A percentile compares a stretch with the other conserved stretches of the same genome.
These are phyloP conservation scores for Diphyllodes magnificus DNA, from an alignment of 2,113 vertebrate genomes.

Conservation along the genomic window DNA sequence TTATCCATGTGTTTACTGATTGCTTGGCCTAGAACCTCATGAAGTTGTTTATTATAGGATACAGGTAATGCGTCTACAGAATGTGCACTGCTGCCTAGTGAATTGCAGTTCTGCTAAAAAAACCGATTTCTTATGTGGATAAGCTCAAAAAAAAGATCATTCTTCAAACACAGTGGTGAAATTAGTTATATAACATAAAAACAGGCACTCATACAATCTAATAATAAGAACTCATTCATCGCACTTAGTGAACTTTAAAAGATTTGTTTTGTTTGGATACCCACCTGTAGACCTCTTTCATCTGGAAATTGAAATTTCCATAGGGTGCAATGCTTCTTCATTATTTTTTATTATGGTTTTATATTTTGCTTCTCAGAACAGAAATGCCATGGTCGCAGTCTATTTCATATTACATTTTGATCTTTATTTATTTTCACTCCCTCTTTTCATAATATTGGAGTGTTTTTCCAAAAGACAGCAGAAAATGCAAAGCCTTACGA, in stretches of 20 bases:
- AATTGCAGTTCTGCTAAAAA: neutral
- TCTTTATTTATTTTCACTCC: neutral
- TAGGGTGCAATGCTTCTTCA: neutral
- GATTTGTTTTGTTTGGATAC: neutral
- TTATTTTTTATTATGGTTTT: neutral
- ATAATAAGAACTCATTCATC: neutral
- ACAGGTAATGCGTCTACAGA: neutral
- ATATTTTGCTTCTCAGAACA: neutral
- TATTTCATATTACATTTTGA: neutral
- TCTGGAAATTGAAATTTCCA: neutral
- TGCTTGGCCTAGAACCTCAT: neutral
- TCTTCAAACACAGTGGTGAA: neutral
- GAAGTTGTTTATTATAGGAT: neutral
- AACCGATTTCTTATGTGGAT: neutral
- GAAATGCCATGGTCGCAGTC: neutral
- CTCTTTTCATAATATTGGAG: neutral
- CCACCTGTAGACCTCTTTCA: neutral
- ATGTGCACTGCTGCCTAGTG: neutral
- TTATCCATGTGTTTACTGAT: neutral
- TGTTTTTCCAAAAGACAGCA: neutral
- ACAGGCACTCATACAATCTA: neutral
- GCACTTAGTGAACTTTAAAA: neutral
- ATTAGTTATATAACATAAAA: neutral
- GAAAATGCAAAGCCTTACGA: neutral
- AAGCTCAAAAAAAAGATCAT: neutral